These are phyloP conservation scores for Homalodisca vitripennis DNA, from an alignment of 1,140 invertebrate genomes.

Conservation along the genomic window DNA sequence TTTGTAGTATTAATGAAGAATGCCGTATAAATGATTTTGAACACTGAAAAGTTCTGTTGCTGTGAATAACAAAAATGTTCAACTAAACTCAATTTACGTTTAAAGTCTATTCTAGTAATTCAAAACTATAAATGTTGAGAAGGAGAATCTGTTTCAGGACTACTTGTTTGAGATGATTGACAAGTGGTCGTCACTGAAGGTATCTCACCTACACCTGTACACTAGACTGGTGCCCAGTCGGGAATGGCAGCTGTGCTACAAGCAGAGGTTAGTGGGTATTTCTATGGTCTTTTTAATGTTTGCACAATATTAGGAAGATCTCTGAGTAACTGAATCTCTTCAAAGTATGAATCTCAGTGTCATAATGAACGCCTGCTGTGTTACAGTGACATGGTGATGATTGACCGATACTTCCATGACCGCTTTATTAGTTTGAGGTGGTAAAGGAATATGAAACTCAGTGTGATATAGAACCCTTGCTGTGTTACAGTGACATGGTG, in stretches of 20 bases:
- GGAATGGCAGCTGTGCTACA: constrained; percentile 55
- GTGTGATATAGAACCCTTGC: too few relatives aligned
- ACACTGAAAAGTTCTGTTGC: too few relatives aligned
- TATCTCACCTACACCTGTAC: constrained; percentile 60
- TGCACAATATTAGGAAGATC: background rate
- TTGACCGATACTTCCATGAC: constrained; percentile 36
- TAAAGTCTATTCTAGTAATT: too few relatives aligned
- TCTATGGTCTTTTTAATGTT: background rate
- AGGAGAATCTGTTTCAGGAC: constrained; percentile 47
- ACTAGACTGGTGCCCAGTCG: constrained; percentile 52
- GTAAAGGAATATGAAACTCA: too few relatives aligned
- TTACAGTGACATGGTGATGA: background rate
- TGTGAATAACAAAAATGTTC: too few relatives aligned
- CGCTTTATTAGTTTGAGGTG: too few relatives aligned
- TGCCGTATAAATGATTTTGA: too few relatives aligned
- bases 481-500: constrained; percentile 56
- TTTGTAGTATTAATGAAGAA: too few relatives aligned
- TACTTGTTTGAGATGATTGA: constrained; percentile 59
- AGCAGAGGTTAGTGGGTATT: constrained; percentile 49
- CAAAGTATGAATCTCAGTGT: background rate
- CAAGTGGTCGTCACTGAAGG: constrained; percentile 59
- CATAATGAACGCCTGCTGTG: background rate
- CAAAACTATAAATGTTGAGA: too few relatives aligned
- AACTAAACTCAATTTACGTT: too few relatives aligned
- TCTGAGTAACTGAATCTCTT: background rate